Percentiles rank a stretch among this genome's conserved stretches.
Evolutionary conservation across 2,888 invertebrate species (phyloP).

Genomic region (Mesochorus sp.): DNA sequence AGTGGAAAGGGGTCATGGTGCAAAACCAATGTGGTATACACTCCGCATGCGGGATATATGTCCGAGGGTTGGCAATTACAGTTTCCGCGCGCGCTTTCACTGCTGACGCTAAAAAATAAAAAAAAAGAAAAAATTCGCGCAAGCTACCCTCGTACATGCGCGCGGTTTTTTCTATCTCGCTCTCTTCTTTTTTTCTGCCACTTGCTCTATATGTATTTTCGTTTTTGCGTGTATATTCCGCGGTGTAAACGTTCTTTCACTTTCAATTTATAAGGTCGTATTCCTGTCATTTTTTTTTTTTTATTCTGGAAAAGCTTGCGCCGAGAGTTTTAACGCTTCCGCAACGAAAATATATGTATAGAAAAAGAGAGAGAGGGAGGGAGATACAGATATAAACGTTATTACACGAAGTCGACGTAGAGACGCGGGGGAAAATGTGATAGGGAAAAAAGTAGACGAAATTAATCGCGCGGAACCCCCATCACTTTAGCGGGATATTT

Average conservation of each 20-base stretch:
- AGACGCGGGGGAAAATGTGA: background rate
- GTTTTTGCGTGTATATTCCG: background rate
- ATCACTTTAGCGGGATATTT: constrained; percentile 55
- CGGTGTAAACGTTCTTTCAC: constrained; percentile 20
- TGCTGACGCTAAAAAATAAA: constrained; percentile 18
- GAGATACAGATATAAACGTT: background rate
- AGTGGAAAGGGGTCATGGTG: background rate
- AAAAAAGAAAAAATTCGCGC: background rate
- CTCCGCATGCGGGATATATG: constrained; percentile 31
- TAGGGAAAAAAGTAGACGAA: constrained; percentile 49
- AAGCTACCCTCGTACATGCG: background rate
- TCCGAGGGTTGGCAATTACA: constrained; percentile 53
- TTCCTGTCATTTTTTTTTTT: background rate
- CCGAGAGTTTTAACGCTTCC: constrained; percentile 27
- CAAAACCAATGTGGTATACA: constrained; percentile 52
- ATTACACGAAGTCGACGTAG: background rate
- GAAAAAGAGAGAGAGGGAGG: background rate
- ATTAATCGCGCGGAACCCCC: constrained; percentile 60
- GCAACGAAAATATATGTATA: background rate
- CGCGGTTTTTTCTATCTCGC: background rate
- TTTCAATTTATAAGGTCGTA: constrained; percentile 49
- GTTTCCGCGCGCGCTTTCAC: constrained; percentile 44
- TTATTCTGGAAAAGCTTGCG: constrained; percentile 1
- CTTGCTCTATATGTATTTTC: too few species aligned
- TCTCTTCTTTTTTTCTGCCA: background rate